Conservation (phyloP, 53 echinoderm and acorn worm genomes). For the Zoroaster sp. region DNA sequence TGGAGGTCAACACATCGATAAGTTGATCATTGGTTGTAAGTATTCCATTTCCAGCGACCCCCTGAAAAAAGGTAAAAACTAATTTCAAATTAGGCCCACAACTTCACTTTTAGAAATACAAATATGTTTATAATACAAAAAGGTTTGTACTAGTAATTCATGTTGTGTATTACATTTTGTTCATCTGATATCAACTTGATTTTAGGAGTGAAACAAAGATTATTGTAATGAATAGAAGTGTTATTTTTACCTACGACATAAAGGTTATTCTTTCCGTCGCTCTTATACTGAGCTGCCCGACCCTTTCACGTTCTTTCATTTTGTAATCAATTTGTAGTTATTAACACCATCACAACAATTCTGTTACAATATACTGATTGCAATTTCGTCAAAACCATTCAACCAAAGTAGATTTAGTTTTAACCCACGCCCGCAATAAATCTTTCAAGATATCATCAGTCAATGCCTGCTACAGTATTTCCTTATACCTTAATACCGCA, state of each 20-base stretch:
- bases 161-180: too few species aligned
- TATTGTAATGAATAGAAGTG: too few species aligned
- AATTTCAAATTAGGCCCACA: neutral
- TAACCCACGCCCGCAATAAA: neutral
- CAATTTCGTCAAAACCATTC: neutral
- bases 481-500: slow-evolving; percentile 19
- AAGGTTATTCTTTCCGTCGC: too few species aligned
- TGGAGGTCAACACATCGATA: slow-evolving; percentile 55
- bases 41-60: slow-evolving; percentile 71
- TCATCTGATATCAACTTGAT: too few species aligned
- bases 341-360: neutral
- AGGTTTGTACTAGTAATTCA: neutral
- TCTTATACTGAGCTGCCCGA: too few species aligned
- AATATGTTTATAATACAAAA: neutral
- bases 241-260: too few species aligned
- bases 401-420: neutral
- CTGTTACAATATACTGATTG: neutral
- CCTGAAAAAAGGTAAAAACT: neutral
- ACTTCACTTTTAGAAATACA: neutral
- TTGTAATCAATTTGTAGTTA: neutral
- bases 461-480: neutral
- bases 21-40: slow-evolving; percentile 64
- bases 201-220: too few species aligned
- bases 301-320: too few species aligned
- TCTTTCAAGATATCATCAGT: neutral